Base-by-base conservation (phyloP, 2,113 vertebrate genomes). In the Eolophus roseicapilla region DNA sequence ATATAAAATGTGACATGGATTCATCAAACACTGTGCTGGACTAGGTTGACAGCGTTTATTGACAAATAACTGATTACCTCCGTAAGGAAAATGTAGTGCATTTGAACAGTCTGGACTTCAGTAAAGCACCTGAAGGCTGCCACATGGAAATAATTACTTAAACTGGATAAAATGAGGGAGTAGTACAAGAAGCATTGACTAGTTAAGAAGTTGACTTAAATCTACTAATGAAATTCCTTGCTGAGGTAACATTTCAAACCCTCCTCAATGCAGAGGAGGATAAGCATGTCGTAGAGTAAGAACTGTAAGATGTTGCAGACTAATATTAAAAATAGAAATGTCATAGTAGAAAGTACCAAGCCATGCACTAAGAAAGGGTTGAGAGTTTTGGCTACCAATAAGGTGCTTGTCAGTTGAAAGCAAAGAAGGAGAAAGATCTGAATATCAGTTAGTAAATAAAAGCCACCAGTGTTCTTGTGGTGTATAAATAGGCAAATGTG, bases 381-480 rank as follows among this genome's bases (percentile, higher is more conserved):
- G 57, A 82, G 74, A 89, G 78, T 92, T 95, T 87, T 95, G 84
- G 89, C 84, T 73, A 8, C 74, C 62, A 53, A 0, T 49, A 33
- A 89, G 81, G 63, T 85, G 75, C 24, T 95, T 80, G 82, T 79
- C 67, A 69, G 57, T 19, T 90, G 90, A 71, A 91, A 93, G 68
- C 57, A 76, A 74, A 95, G 94, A 86, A 95, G 64, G 86, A 91
- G 69, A 78, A 76, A 85, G 35, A 41, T 69, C 44, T 94, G n/a
- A 53, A 6, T 69, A 87, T 65, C 60, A 35, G 57, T 90, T 59
- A 87, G 52, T 92, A 71, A 81, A 92, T 89, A 92, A 86, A 94
- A 95, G 74, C 49, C 75, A 60, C n/a, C 47, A 69, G 77, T 60
- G 50, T 85, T 95, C 74, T 15, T 35, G 74, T 88, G 70, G 33